Evolutionary conservation across 2,113 vertebrate genomes (phyloP), one percentile per base, ranked within the genome.

Genomic region (Entelurus aequoreus): DNA sequence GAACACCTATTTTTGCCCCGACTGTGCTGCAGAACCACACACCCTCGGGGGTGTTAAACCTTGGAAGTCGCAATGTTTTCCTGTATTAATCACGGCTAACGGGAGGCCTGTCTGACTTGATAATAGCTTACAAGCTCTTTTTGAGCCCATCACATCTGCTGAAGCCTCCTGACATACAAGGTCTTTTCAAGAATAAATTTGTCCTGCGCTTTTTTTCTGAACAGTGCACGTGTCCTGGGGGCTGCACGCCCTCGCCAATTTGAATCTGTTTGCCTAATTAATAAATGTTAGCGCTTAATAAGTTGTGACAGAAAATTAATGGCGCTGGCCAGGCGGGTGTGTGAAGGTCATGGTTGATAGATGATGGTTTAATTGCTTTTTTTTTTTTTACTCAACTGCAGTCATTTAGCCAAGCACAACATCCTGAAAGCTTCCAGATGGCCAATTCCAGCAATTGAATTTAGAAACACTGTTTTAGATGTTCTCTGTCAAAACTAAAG

Each of bases 251-350:
- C 66, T 60, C 56, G 63, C 59, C 11, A 72, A 66, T 77, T 80
- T 60, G 81, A 77, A 77, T 68, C 66, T 62, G 74, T 78, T 76
- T 74, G 65, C 54, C 64, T 83, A 80, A 86, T 78, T 86, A 77
- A 87, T 76, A 67, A 86, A 86, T 81, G 75, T 74, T 79, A 76
- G 74, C 63, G 5, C 65, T 76, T 79, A 82, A 84, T 72, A 74
- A 65, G 71, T 70, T 86, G 79, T 82, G 79, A 81, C 80, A 82
- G 74, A 66, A 68, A 82, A 84, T 82, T 62, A 84, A 85, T 77
- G 71, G 63, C 28, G 37, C 61, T 37, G 77, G 76, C 71, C 68
- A 54, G 62, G 48, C 21, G 51, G 16, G 68, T 54, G 66, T 77
- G 75, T 80, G 81, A 86, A 85, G 79, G 84, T 84, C 75, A 6